phyloP scores from a whole-genome alignment of 2,113 vertebrate species.

The Seriola rivoliana region DNA sequence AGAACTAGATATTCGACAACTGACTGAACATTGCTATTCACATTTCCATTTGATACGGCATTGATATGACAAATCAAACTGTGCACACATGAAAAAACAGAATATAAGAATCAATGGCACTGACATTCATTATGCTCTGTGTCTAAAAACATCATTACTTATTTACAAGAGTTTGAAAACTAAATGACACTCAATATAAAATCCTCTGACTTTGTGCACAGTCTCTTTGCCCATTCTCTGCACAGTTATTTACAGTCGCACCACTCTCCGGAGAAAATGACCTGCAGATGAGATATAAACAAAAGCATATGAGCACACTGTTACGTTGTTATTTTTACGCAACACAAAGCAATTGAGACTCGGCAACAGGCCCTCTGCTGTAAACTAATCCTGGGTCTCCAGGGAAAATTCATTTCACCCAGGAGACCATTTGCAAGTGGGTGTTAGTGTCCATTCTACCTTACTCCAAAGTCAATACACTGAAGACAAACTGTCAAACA shows the following conservation, averaged over 20 bases:
- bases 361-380: constrained; percentile 27
- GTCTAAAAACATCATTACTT: constrained; percentile 2
- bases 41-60: constrained; percentile 36
- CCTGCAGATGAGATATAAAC: background rate
- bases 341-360: constrained; percentile 17
- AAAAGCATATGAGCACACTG: background rate
- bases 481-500: background rate
- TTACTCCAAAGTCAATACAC: constrained; percentile 34
- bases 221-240: background rate
- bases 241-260: constrained; percentile 35
- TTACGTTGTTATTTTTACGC: constrained; percentile 22
- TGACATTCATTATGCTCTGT: constrained; percentile 12
- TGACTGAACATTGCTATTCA: constrained; percentile 29
- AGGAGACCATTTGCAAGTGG: constrained; percentile 25
- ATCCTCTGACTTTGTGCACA: background rate
- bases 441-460: background rate
- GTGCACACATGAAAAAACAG: background rate
- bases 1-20: background rate
- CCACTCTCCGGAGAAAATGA: background rate
- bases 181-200: constrained; percentile 16
- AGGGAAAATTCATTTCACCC: constrained; percentile 24
- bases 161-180: constrained; percentile 17
- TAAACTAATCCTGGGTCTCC: constrained; percentile 37
- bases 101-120: constrained; percentile 30
- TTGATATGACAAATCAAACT: constrained; percentile 18